Conservation (phyloP, 2,888 invertebrate species). For the Onchidella celtica region DNA sequence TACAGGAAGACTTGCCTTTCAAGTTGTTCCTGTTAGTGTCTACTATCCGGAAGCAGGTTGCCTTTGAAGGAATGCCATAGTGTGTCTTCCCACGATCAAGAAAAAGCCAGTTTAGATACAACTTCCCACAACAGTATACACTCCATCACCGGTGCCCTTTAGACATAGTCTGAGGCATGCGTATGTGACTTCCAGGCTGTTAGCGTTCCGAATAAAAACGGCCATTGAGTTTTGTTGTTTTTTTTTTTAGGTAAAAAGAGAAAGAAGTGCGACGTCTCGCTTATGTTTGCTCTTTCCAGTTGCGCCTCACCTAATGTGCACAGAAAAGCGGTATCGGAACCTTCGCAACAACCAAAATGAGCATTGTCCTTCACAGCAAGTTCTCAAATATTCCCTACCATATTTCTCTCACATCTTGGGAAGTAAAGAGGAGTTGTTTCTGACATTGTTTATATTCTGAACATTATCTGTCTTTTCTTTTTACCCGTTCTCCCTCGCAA, state of each 20-base stretch:
- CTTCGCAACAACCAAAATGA: too few species aligned
- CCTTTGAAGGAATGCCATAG: neutral
- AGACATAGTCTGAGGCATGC: neutral
- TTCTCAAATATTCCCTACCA: neutral
- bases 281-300: neutral
- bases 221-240: neutral
- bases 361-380: too few species aligned
- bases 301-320: neutral
- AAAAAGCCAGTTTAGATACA: neutral
- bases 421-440: neutral
- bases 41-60: neutral
- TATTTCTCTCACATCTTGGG: neutral
- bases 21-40: neutral
- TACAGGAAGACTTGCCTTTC: neutral
- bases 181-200: neutral
- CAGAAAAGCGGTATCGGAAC: neutral
- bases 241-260: too few species aligned
- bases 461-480: neutral
- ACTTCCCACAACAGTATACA: neutral
- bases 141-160: neutral
- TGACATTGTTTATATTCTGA: neutral
- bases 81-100: neutral
- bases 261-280: neutral
- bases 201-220: neutral
- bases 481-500: neutral